Evolutionary conservation across 2,113 vertebrate species (phyloP), one percentile per base, ranked within the genome.

Genomic region (Danionella cerebrum): DNA sequence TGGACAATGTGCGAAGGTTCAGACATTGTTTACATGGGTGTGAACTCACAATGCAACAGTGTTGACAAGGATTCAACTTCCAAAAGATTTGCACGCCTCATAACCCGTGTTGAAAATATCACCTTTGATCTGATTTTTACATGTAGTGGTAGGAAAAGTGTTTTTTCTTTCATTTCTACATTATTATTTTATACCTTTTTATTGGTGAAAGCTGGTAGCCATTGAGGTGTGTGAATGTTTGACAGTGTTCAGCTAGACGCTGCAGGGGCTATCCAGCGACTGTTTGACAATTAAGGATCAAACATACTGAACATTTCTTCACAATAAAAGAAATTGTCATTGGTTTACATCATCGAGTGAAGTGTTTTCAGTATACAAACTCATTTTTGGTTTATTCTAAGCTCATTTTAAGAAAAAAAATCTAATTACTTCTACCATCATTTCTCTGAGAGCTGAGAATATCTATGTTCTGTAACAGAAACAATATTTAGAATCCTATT

Each of bases 1-100:
- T n/a, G 19, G 38, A 31, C 13, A 33, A 33, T 73, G 67, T 67
- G 78, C 80, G 74, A 71, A 53, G 78, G 69, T 77, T 11, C 54
- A 27, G 73, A 72, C 80, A 11, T 19, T 52, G 38, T 48, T 35
- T 35, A 58, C 38, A 58, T 33, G 55, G 45, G 60, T 41, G 68
- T 42, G 50, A 27, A 35, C 16, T n/a, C 25, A 6, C 57, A 31
- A 48, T 65, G 39, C 59, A 71, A 38, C 55, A 31, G 27, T 62
- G 44, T 47, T 22, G 27, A 62, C 50, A 27, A 22, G 33, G 29
- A 48, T 64, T 64, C 27, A 33, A 33, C 27, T 18, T 45, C n/a
- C 42, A 48, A 16, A 22, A 22, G 5, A 22, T 35, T 50, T 48
- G 44, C 69, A 54, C 41, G 44, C 44, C 36, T 66, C 45, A 38